Evolutionary conservation across 2,113 vertebrate species (phyloP).

Genomic region (Isurus oxyrinchus): DNA sequence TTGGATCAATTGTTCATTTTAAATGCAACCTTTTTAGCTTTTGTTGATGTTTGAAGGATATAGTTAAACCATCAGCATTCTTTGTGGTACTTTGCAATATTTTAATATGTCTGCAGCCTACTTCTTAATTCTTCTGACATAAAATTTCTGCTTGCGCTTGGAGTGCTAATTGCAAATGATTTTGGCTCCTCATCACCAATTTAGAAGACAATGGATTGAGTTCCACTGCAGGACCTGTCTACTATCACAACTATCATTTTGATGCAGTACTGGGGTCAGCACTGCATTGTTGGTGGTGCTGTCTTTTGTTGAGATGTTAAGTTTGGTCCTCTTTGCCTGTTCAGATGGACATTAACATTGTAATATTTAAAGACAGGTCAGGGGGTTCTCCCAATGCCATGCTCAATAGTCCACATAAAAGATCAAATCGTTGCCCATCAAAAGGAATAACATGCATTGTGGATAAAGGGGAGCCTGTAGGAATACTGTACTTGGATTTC

Average conservation of each 20-base stretch:
- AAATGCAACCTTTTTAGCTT: not conserved
- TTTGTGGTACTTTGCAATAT: not conserved
- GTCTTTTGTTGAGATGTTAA: not conserved
- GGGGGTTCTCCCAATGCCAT: not conserved
- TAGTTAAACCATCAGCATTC: not conserved
- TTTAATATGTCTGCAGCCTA: not conserved
- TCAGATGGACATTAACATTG: not conserved
- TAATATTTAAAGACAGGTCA: not conserved
- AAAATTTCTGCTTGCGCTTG: not conserved
- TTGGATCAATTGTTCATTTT: not conserved
- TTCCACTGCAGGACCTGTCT: not conserved
- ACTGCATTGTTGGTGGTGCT: not conserved
- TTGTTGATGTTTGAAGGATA: not conserved
- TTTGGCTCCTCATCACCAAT: not conserved
- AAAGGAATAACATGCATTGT: too few relatives aligned
- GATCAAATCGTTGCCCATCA: not conserved
- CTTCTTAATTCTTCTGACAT: not conserved
- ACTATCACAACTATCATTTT: not conserved
- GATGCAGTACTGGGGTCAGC: not conserved
- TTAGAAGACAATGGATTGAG: not conserved
- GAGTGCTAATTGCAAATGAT: not conserved
- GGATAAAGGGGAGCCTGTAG: too few relatives aligned
- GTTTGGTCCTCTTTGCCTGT: not conserved
- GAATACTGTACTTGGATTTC: too few relatives aligned
- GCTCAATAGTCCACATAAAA: too few relatives aligned